phyloP scores from a whole-genome alignment of 2,797 vertebrate species.

The Leptatherina wallacei region DNA sequence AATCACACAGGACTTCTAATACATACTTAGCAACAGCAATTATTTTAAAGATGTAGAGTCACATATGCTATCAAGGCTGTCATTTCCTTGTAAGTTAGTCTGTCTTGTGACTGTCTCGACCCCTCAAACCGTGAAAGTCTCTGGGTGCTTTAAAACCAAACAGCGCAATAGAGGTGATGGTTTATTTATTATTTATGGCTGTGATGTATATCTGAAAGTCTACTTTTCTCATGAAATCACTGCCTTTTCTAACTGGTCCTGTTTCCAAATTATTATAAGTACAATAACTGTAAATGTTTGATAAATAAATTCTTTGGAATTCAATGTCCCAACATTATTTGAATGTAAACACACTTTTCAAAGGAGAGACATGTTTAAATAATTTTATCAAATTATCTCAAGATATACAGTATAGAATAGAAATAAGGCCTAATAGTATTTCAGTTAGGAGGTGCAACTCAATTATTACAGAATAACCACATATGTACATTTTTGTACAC shows the following conservation, averaged over 20 bases:
- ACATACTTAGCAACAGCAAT: not conserved
- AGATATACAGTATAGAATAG: too few relatives aligned
- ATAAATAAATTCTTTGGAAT: not conserved
- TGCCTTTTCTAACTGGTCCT: not conserved
- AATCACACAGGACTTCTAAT: not conserved
- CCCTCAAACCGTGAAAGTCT: not conserved
- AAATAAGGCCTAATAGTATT: too few relatives aligned
- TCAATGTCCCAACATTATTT: not conserved
- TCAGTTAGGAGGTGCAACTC: too few relatives aligned
- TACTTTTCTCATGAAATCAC: not conserved
- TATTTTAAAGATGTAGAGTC: not conserved
- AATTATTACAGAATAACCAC: not conserved
- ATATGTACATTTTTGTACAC: not conserved
- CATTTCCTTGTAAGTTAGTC: not conserved
- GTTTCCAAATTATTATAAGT: not conserved
- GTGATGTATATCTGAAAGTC: slow-evolving; percentile 1
- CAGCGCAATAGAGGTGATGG: not conserved
- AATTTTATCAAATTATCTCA: too few relatives aligned
- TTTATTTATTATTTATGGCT: not conserved
- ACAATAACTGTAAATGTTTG: not conserved
- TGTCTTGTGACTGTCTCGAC: not conserved
- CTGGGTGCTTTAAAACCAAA: not conserved
- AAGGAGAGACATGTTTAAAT: too few relatives aligned
- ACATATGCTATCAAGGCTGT: not conserved
- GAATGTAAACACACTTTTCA: not conserved